Conservation (phyloP, 1,140 invertebrate species). For the Drosophila burlai region DNA sequence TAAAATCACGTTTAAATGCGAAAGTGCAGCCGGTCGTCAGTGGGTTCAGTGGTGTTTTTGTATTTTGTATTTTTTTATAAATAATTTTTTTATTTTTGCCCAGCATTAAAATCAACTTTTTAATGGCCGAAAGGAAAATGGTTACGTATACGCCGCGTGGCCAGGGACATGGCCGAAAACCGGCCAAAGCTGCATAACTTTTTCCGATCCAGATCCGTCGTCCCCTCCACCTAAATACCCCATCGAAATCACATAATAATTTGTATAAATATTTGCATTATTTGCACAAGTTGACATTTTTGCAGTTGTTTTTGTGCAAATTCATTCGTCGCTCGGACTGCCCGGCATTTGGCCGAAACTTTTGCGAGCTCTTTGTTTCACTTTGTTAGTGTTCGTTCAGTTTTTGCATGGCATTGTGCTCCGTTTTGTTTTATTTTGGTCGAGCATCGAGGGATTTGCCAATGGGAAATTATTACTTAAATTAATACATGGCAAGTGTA, state of each 20-base stretch:
- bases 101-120: slow-evolving; percentile 71
- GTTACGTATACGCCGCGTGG: slow-evolving; percentile 59
- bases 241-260: slow-evolving; percentile 72
- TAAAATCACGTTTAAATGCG: slow-evolving; percentile 79
- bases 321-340: slow-evolving; percentile 2
- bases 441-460: slow-evolving; percentile 60
- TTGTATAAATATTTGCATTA: slow-evolving; percentile 79
- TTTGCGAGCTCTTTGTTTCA: slow-evolving; percentile 48
- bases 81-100: neutral
- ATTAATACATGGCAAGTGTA: slow-evolving; percentile 65
- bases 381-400: slow-evolving; percentile 17
- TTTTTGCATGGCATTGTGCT: slow-evolving; percentile 15
- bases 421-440: slow-evolving; percentile 18
- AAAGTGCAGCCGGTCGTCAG: slow-evolving; percentile 46
- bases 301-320: slow-evolving; percentile 26
- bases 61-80: neutral
- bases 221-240: slow-evolving; percentile 3
- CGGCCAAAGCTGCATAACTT: slow-evolving; percentile 42
- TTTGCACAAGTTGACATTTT: slow-evolving; percentile 55
- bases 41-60: slow-evolving; percentile 5
- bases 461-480: slow-evolving; percentile 68
- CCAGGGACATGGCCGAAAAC: slow-evolving; percentile 37
- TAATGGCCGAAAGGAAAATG: slow-evolving; percentile 74
- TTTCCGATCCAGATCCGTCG: neutral
- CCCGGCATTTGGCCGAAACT: slow-evolving; percentile 14